phyloP scores from a whole-genome alignment of 2,888 invertebrate genomes.

The Drosophila peninsularis region DNA sequence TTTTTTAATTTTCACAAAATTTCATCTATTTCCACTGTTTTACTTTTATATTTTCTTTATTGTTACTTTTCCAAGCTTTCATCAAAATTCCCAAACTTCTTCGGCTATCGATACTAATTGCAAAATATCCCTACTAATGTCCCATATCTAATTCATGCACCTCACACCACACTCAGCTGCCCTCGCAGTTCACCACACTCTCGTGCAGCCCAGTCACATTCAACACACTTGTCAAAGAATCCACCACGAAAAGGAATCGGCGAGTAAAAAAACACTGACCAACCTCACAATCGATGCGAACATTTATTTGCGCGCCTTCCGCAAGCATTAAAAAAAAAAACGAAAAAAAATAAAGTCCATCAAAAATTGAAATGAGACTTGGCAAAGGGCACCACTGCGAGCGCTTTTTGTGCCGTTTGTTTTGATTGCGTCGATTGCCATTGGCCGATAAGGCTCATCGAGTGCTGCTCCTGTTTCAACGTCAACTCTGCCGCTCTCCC shows the following conservation, averaged over 20 bases:
- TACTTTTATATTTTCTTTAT: too few relatives aligned
- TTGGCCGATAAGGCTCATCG: constrained; percentile 18
- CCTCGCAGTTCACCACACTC: constrained; percentile 42
- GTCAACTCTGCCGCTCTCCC: neutral
- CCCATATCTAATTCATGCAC: constrained; percentile 6
- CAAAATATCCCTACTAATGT: constrained; percentile 1
- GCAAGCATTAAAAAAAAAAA: neutral
- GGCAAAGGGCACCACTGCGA: constrained; percentile 16
- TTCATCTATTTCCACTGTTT: neutral
- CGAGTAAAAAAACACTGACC: constrained; percentile 52
- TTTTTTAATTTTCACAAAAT: neutral
- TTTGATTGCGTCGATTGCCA: constrained; percentile 4
- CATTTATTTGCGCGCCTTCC: constrained; percentile 31
- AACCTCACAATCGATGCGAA: constrained; percentile 53
- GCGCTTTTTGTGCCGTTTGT: constrained; percentile 12
- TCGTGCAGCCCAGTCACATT: constrained; percentile 10
- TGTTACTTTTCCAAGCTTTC: too few relatives aligned
- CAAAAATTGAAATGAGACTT: constrained; percentile 36
- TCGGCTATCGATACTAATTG: neutral
- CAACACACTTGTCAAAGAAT: constrained; percentile 18
- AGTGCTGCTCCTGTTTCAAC: constrained; percentile 17
- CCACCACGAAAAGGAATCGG: constrained; percentile 19
- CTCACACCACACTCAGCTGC: neutral
- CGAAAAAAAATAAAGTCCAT: constrained; percentile 27
- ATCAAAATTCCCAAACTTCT: neutral